Evolutionary conservation across 2,113 vertebrate genomes (phyloP).

Genomic region (Micronycteris hirsuta): DNA sequence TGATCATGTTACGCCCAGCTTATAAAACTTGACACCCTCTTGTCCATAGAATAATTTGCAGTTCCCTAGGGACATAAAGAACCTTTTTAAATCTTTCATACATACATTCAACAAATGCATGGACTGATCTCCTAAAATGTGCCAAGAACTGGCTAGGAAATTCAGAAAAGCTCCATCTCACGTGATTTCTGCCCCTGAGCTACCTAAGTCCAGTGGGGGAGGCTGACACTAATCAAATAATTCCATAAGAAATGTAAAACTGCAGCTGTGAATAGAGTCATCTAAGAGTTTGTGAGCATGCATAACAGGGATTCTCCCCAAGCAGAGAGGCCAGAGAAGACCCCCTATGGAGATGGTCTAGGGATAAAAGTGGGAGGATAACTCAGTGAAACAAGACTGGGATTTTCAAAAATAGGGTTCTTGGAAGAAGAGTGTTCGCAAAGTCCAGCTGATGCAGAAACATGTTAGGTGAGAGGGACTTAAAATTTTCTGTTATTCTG

Average conservation of each 20-base stretch:
- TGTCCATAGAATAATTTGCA: neutral
- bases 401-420: neutral
- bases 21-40: neutral
- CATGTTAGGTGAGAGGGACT: neutral
- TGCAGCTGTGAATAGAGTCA: neutral
- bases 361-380: neutral
- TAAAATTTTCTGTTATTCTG: neutral
- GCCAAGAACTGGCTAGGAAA: neutral
- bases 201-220: neutral
- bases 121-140: neutral
- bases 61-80: neutral
- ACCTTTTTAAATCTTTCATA: neutral
- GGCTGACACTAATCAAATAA: neutral
- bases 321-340: neutral
- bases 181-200: accelerated
- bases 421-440: neutral
- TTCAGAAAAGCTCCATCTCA: neutral
- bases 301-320: neutral
- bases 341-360: neutral
- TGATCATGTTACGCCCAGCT: neutral
- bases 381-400: neutral
- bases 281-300: neutral
- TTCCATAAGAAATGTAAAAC: neutral
- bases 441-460: neutral
- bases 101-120: neutral